Percentiles rank a stretch among this genome's conserved stretches.
phyloP scores from a whole-genome alignment of 2,888 invertebrate species.

The Camponotus fellah region DNA sequence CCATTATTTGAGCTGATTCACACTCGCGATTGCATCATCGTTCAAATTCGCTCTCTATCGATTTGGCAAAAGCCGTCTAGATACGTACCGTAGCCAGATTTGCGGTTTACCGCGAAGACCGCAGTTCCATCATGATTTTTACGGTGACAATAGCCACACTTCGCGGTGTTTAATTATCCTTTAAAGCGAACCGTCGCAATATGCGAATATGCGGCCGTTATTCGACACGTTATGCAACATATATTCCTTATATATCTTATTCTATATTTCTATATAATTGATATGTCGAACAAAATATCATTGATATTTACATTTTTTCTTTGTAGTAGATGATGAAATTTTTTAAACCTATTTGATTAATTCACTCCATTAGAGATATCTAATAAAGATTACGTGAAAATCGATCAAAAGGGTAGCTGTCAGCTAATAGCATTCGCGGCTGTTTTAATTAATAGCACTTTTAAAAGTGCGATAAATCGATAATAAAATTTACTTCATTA shows the following conservation, averaged over 20 bases:
- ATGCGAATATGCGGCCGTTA: slow-evolving; percentile 25
- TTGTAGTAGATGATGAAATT: neutral
- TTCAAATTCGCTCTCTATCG: slow-evolving; percentile 70
- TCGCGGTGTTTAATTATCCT: slow-evolving; percentile 73
- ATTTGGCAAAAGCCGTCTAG: slow-evolving; percentile 68
- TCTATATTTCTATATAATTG: neutral
- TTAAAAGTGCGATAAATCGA: slow-evolving; percentile 12
- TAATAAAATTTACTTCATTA: neutral
- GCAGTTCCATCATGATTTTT: slow-evolving; percentile 75
- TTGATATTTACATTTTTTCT: neutral
- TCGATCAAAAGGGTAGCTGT: neutral
- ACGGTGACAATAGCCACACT: slow-evolving; percentile 65
- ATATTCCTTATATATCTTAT: slow-evolving; percentile 9
- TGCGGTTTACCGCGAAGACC: slow-evolving; percentile 72
- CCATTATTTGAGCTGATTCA: slow-evolving; percentile 61
- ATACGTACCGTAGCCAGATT: slow-evolving; percentile 70
- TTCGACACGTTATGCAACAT: neutral
- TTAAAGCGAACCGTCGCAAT: slow-evolving; percentile 61
- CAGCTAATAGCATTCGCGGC: neutral
- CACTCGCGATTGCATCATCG: slow-evolving; percentile 47
- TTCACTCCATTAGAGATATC: neutral
- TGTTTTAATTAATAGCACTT: neutral
- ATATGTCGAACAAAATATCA: neutral
- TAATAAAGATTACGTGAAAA: slow-evolving; percentile 12
- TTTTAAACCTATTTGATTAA: neutral